Evolutionary conservation across 2,797 vertebrate genomes (phyloP).

Genomic region (Gouania willdenowi): DNA sequence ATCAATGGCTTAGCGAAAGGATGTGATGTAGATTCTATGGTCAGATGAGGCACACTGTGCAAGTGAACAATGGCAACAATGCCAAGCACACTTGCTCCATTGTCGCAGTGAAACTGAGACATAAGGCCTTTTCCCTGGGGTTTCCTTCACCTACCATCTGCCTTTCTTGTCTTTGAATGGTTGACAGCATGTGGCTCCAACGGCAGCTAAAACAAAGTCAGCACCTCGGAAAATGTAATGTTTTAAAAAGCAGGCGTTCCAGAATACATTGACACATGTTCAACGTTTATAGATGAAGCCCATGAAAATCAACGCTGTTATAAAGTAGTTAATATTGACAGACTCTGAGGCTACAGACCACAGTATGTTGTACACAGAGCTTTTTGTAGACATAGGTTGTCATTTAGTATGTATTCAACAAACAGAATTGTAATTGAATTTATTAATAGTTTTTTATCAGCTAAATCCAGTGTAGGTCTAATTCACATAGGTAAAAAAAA

Average conservation of each 20-base stretch:
- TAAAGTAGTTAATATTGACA: too few relatives aligned
- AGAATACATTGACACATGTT: not conserved
- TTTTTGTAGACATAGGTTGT: too few relatives aligned
- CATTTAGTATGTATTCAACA: too few relatives aligned
- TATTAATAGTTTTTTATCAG: too few relatives aligned
- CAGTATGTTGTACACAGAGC: too few relatives aligned
- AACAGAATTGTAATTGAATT: too few relatives aligned
- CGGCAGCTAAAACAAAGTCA: constrained; percentile 33
- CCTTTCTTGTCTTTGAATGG: constrained; percentile 52
- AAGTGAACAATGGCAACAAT: constrained; percentile 57
- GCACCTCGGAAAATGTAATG: constrained; percentile 34
- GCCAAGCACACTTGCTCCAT: constrained; percentile 51
- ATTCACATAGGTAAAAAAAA: too few relatives aligned
- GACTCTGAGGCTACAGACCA: not conserved
- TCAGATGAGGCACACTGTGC: constrained; percentile 62
- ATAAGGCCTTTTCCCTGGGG: constrained; percentile 53
- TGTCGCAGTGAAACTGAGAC: constrained; percentile 73
- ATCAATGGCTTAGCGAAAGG: constrained; percentile 51
- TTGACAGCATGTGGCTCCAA: constrained; percentile 45
- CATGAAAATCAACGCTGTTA: too few relatives aligned
- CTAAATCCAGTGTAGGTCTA: too few relatives aligned
- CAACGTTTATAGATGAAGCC: not conserved
- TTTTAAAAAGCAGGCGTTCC: constrained; percentile 35
- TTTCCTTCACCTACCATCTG: constrained; percentile 56
- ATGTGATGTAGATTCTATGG: constrained; percentile 58